These are phyloP conservation scores for Drosophila ananassae DNA, from an alignment of 1,140 invertebrate genomes.

Conservation along the genomic window DNA sequence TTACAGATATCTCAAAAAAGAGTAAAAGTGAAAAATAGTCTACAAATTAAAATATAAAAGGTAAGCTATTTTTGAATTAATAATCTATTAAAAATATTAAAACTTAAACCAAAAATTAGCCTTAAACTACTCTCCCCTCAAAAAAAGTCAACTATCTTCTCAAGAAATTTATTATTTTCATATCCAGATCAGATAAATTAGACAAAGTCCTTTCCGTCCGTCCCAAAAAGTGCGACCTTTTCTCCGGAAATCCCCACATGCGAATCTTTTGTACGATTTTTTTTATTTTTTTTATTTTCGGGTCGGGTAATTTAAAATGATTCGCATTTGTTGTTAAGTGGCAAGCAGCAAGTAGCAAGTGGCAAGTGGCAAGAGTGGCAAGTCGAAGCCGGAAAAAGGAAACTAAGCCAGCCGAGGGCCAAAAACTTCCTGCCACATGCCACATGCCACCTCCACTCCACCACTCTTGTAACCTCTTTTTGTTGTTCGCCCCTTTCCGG, in stretches of 20 bases:
- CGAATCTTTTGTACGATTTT: conserved; percentile 26
- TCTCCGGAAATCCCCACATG: conserved; percentile 46
- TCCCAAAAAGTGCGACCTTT: conserved; percentile 36
- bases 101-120: background rate
- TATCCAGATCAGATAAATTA: conserved; percentile 48
- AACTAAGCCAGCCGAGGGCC: conserved; percentile 17
- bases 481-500: background rate
- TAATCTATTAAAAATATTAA: background rate
- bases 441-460: background rate
- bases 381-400: conserved; percentile 34
- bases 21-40: too few species aligned
- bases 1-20: background rate
- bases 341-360: conserved; percentile 10
- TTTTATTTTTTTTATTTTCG: background rate
- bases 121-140: too few species aligned
- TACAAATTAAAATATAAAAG: background rate
- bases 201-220: conserved; percentile 17
- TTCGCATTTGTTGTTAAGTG: conserved; percentile 77
- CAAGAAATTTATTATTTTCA: background rate
- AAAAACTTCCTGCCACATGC: conserved; percentile 23
- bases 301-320: conserved; percentile 74
- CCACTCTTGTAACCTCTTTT: background rate
- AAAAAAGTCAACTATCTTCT: too few species aligned
- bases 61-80: background rate
- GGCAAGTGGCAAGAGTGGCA: conserved; percentile 49